Conservation (phyloP, 1,140 invertebrate species). For the Papilio helenus region DNA sequence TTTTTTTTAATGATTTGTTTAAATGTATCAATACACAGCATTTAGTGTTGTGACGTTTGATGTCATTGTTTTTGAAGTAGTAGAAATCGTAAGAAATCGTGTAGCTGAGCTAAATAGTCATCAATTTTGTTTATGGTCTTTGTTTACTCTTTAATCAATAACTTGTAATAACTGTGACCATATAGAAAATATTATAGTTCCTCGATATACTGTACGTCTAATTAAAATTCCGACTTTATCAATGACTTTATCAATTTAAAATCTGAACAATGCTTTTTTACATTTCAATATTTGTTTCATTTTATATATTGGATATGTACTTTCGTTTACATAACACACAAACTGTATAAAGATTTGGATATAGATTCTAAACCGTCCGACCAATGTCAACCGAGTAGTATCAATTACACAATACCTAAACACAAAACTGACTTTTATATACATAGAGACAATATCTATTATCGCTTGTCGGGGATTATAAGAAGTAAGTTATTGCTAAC, state of each 20-base stretch:
- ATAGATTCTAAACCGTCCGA: constrained; percentile 12
- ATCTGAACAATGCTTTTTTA: too few relatives aligned
- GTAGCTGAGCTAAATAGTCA: neutral
- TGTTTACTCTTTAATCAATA: too few relatives aligned
- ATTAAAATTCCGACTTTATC: too few relatives aligned
- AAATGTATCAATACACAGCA: too few relatives aligned
- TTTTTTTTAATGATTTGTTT: too few relatives aligned
- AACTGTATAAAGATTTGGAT: neutral
- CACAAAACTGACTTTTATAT: constrained; percentile 48
- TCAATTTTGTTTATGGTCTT: too few relatives aligned
- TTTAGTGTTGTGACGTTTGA: too few relatives aligned
- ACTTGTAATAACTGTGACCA: too few relatives aligned
- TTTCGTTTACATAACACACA: neutral
- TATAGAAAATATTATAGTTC: too few relatives aligned
- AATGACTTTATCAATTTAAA: too few relatives aligned
- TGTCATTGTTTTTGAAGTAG: constrained; percentile 20
- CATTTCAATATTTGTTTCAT: neutral
- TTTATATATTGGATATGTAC: neutral
- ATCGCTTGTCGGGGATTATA: constrained; percentile 47
- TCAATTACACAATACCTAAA: constrained; percentile 62
- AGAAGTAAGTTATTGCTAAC: constrained; percentile 78
- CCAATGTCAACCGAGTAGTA: constrained; percentile 61
- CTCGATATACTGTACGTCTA: too few relatives aligned
- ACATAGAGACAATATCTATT: constrained; percentile 40
- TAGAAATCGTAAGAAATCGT: neutral